These are phyloP conservation scores for Eupithecia subumbrata DNA, from an alignment of 2,888 invertebrate species.

Conservation along the genomic window DNA sequence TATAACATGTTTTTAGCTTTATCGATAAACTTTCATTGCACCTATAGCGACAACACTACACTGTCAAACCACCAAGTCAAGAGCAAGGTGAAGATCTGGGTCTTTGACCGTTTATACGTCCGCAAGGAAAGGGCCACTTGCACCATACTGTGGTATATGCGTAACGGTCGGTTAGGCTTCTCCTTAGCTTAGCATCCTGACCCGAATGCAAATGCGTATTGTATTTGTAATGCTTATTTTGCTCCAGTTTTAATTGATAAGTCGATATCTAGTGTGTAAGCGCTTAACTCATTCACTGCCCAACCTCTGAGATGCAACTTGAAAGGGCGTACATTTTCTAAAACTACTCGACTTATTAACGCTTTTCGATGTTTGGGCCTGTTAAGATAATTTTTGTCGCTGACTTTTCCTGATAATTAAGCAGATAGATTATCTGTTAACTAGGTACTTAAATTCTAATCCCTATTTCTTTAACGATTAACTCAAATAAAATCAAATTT, in stretches of 20 bases:
- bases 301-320: neutral
- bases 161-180: slow-evolving; percentile 4
- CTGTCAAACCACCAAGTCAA: slow-evolving; percentile 70
- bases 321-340: neutral
- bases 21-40: slow-evolving; percentile 18
- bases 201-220: neutral
- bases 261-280: neutral
- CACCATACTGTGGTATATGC: slow-evolving; percentile 31
- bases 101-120: slow-evolving; percentile 75
- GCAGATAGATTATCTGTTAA: neutral
- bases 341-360: too few relatives aligned
- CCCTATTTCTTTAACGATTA: neutral
- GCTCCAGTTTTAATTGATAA: neutral
- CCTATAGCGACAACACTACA: slow-evolving; percentile 56
- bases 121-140: slow-evolving; percentile 43
- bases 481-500: neutral
- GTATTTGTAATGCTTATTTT: neutral
- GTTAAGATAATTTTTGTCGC: neutral
- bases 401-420: neutral
- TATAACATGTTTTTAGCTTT: neutral
- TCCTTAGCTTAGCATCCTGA: neutral
- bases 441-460: neutral
- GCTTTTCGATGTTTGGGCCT: neutral
- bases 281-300: neutral
- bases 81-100: slow-evolving; percentile 83